These are phyloP conservation scores for Sminthurinus signatus DNA, from an alignment of 1,140 invertebrate genomes.

Conservation along the genomic window DNA sequence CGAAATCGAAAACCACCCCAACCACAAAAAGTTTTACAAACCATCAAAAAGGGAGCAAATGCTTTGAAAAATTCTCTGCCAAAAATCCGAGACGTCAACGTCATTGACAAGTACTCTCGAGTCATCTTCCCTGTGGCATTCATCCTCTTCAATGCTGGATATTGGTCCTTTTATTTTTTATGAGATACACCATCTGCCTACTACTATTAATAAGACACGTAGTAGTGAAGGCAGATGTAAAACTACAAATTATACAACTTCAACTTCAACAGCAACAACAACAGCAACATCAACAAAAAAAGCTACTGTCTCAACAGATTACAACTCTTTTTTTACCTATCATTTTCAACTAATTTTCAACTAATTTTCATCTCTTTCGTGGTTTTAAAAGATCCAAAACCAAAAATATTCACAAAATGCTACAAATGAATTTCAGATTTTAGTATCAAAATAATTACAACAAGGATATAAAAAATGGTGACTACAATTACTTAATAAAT, in stretches of 20 bases:
- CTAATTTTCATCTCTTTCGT: neutral
- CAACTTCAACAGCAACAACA: neutral
- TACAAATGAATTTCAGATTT: too few species aligned
- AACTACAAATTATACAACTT: neutral
- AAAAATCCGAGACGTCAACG: conserved; percentile 91
- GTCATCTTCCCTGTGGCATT: conserved; percentile 93
- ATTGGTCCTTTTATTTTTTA: conserved; percentile 90
- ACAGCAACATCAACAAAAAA: too few species aligned
- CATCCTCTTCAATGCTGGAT: conserved; percentile 84
- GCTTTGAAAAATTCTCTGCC: conserved; percentile 77
- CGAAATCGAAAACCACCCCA: conserved; percentile 14
- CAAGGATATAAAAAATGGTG: too few species aligned
- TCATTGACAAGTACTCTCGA: conserved; percentile 94
- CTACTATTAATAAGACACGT: conserved; percentile 16
- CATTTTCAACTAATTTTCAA: neutral
- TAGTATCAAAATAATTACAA: too few species aligned
- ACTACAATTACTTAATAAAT: too few species aligned
- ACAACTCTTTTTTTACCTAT: neutral
- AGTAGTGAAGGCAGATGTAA: conserved; percentile 13
- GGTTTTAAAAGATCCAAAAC: neutral
- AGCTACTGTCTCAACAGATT: too few species aligned
- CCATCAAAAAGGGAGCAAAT: conserved; percentile 66
- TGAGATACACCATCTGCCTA: conserved; percentile 34
- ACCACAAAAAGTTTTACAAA: conserved; percentile 66
- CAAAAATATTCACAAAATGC: neutral